phyloP scores from a whole-genome alignment of 2,113 vertebrate genomes.

The Corydoras maculifer region DNA sequence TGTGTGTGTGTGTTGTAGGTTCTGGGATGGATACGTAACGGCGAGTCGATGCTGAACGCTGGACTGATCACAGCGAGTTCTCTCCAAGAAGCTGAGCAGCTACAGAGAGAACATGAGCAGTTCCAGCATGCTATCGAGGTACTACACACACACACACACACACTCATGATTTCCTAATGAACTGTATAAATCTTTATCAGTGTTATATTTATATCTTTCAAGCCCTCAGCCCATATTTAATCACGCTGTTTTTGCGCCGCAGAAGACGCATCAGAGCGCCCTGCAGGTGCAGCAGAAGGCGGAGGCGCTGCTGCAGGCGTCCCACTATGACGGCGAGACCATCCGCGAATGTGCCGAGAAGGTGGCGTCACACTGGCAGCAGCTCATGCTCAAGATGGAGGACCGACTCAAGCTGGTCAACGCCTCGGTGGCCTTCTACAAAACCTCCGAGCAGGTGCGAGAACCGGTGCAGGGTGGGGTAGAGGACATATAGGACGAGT shows the following conservation, averaged over 20 bases:
- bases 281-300: slow-evolving; percentile 98
- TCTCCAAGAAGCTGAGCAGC: slow-evolving; percentile 91
- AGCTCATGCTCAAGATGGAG: slow-evolving; percentile 99
- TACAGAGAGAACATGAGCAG: slow-evolving; percentile 94
- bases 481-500: not conserved
- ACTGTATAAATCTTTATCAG: too few relatives aligned
- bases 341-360: slow-evolving; percentile 96
- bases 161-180: too few relatives aligned
- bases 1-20: slow-evolving; percentile 29
- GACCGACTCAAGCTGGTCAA: slow-evolving; percentile 98
- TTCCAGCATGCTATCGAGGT: slow-evolving; percentile 99
- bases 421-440: slow-evolving; percentile 97
- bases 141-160: slow-evolving; percentile 7
- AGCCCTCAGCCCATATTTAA: too few relatives aligned
- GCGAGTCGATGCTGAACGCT: slow-evolving; percentile 95
- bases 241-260: not conserved
- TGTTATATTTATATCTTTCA: too few relatives aligned
- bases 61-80: slow-evolving; percentile 96
- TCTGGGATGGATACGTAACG: slow-evolving; percentile 86
- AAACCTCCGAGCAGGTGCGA: slow-evolving; percentile 93
- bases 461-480: not conserved
- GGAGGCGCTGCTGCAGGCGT: slow-evolving; percentile 89
- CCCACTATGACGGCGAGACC: slow-evolving; percentile 96
- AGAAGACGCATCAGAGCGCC: slow-evolving; percentile 98
- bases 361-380: slow-evolving; percentile 96